Percentiles rank a stretch among this genome's conserved stretches.
Conservation (phyloP, 2,888 invertebrate species). For the Bedellia somnulentella region DNA sequence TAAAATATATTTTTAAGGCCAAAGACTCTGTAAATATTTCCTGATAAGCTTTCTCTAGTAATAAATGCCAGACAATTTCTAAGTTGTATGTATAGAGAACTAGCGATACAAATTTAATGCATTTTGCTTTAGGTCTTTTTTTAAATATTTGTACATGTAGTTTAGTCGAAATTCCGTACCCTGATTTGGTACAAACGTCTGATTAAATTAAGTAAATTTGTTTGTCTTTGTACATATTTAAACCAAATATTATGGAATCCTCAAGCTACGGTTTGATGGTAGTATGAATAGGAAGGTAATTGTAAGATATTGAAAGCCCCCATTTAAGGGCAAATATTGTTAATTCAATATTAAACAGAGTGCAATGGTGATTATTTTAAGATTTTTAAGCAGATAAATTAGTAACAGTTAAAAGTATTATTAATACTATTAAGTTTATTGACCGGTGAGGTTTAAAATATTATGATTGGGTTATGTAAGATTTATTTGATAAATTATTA, state of each 20-base stretch:
- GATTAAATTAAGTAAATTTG: too few relatives aligned
- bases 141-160: slow-evolving; percentile 11
- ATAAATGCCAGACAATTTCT: slow-evolving; percentile 25
- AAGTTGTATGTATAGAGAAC: slow-evolving; percentile 19
- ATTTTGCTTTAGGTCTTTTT: slow-evolving; percentile 46
- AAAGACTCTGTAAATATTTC: slow-evolving; percentile 53
- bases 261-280: too few relatives aligned
- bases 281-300: too few relatives aligned
- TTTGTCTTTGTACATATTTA: slow-evolving; percentile 52
- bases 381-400: slow-evolving; percentile 41
- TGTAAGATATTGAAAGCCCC: too few relatives aligned
- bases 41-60: slow-evolving; percentile 18
- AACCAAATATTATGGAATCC: slow-evolving; percentile 36
- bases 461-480: slow-evolving; percentile 55
- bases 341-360: slow-evolving; percentile 39
- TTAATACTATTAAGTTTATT: slow-evolving; percentile 43
- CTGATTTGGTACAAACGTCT: slow-evolving; percentile 47
- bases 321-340: too few relatives aligned
- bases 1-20: slow-evolving; percentile 48
- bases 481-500: slow-evolving; percentile 52
- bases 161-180: slow-evolving; percentile 20
- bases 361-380: slow-evolving; percentile 43
- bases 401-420: slow-evolving; percentile 59
- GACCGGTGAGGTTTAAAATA: slow-evolving; percentile 57
- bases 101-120: slow-evolving; percentile 52